Conservation (phyloP, 1,140 invertebrate species). For the Melipona quadrifasciata region DNA sequence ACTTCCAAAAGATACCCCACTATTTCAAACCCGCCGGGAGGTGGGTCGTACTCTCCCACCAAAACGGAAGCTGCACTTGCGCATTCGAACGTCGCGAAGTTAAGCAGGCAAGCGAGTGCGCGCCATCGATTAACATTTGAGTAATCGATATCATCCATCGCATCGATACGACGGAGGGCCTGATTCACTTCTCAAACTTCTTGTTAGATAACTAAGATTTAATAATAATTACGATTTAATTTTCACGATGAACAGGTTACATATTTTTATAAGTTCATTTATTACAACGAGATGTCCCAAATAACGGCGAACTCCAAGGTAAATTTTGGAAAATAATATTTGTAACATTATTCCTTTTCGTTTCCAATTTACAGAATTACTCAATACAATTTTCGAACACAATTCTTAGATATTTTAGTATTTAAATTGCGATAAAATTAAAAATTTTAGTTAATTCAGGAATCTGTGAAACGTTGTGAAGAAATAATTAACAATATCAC, state of each 20-base stretch:
- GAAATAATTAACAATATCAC: too few species aligned
- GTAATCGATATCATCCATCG: background rate
- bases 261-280: background rate
- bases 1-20: conserved; percentile 36
- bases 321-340: background rate
- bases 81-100: background rate
- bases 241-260: background rate
- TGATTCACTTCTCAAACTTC: background rate
- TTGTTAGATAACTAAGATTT: background rate
- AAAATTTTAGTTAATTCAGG: background rate
- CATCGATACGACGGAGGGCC: background rate
- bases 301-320: background rate
- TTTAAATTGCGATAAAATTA: background rate
- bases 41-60: conserved; percentile 20
- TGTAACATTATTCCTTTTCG: background rate
- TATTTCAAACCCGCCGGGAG: conserved; percentile 10
- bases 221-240: background rate
- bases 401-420: background rate
- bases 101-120: background rate
- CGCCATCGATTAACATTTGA: background rate
- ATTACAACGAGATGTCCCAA: too few species aligned
- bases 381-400: background rate
- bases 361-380: background rate
- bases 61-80: conserved; percentile 17
- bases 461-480: too few species aligned